A percentile compares a stretch with the other conserved stretches of the same genome.
These are phyloP conservation scores for Vipera ursinii DNA, from an alignment of 2,797 vertebrate species.

Conservation along the genomic window DNA sequence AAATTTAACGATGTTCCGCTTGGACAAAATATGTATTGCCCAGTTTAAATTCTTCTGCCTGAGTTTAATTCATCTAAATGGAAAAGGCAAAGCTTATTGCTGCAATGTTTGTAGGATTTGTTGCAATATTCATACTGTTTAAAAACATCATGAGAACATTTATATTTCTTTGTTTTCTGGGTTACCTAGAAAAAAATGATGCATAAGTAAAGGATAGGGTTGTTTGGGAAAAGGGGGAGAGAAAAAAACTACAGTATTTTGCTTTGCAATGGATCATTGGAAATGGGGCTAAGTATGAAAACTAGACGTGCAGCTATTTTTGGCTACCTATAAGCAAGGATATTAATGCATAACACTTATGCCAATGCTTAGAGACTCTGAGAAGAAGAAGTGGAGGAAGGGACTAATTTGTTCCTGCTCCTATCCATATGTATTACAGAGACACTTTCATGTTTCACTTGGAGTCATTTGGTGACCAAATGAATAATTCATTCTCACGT, in stretches of 20 bases:
- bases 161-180: neutral
- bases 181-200: neutral
- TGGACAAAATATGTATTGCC: neutral
- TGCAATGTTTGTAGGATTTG: neutral
- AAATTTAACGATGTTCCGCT: neutral
- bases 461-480: neutral
- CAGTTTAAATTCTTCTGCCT: neutral
- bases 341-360: neutral
- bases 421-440: neutral
- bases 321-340: neutral
- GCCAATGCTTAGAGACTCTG: neutral
- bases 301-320: neutral
- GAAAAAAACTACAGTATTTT: neutral
- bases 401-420: neutral
- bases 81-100: neutral
- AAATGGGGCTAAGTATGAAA: neutral
- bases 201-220: neutral
- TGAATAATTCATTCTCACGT: neutral
- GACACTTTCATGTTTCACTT: neutral
- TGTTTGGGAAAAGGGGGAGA: neutral
- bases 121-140: neutral
- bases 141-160: neutral
- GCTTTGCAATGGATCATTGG: neutral
- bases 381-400: neutral
- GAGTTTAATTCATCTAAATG: neutral